Percentiles rank a stretch among this genome's conserved stretches.
These are phyloP conservation scores for Metaphire vulgaris DNA, from an alignment of 1,140 invertebrate species.

Conservation along the genomic window DNA sequence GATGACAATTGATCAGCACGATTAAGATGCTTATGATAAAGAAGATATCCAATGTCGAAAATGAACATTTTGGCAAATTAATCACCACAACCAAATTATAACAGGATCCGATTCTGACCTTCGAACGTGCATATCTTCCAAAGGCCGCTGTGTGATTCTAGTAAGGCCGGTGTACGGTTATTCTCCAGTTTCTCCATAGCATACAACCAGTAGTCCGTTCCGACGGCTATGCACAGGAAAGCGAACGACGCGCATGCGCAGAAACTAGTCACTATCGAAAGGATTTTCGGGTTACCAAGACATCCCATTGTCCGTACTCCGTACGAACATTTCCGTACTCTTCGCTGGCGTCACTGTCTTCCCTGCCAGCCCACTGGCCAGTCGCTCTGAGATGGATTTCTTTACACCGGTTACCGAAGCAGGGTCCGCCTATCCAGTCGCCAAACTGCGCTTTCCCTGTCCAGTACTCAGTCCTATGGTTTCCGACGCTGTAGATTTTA, in stretches of 20 bases:
- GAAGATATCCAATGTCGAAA: too few relatives aligned
- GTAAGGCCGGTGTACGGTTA: conserved; percentile 35
- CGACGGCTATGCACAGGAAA: conserved; percentile 46
- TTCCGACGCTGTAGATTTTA: not conserved
- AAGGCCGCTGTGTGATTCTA: conserved; percentile 42
- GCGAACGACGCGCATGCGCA: conserved; percentile 50
- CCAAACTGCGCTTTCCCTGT: not conserved
- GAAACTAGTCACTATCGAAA: conserved; percentile 48
- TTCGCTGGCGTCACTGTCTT: not conserved
- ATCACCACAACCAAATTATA: too few relatives aligned
- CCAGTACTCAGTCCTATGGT: not conserved
- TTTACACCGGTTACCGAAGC: not conserved
- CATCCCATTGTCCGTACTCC: conserved; percentile 1
- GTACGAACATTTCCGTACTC: not conserved
- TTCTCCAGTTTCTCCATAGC: conserved; percentile 36
- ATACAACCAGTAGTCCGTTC: conserved; percentile 50
- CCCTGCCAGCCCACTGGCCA: not conserved
- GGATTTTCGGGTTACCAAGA: conserved; percentile 32
- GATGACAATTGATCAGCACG: too few relatives aligned
- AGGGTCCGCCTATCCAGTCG: not conserved
- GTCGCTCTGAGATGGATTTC: not conserved
- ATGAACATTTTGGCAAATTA: too few relatives aligned
- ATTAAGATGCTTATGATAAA: too few relatives aligned
- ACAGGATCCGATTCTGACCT: too few relatives aligned
- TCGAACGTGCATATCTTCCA: conserved; percentile 42